Evolutionary conservation across 2,797 vertebrate genomes (phyloP).

Genomic region (Tiaroga cobitis): DNA sequence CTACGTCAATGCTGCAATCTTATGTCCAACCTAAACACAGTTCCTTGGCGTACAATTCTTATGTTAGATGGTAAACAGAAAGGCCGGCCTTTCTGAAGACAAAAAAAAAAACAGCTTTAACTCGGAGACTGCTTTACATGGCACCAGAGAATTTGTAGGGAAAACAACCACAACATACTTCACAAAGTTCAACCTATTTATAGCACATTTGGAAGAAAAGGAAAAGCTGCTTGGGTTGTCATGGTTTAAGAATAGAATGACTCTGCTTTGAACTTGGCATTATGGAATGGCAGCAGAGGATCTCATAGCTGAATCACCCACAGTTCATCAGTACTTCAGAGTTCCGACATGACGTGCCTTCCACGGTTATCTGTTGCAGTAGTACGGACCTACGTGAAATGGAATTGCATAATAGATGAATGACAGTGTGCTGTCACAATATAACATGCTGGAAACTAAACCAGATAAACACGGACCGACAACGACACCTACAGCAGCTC

Average conservation of each 20-base stretch:
- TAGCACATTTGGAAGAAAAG: conserved; percentile 2
- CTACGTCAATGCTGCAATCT: not conserved
- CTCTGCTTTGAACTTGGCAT: not conserved
- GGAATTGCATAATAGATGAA: not conserved
- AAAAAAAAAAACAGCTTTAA: too few species aligned
- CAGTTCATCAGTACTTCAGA: not conserved
- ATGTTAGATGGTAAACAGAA: not conserved
- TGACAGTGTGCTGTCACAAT: not conserved
- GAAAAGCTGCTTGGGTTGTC: not conserved
- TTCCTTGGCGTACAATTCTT: not conserved
- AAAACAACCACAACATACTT: conserved; percentile 7
- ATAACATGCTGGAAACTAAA: not conserved
- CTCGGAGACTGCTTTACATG: conserved; percentile 1
- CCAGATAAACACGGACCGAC: not conserved
- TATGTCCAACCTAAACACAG: not conserved
- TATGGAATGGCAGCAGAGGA: not conserved
- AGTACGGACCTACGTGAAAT: not conserved
- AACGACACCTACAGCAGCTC: conserved; percentile 20
- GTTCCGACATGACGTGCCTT: not conserved
- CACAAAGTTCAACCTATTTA: conserved; percentile 31
- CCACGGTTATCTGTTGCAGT: not conserved
- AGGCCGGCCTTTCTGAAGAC: not conserved
- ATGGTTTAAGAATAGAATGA: not conserved
- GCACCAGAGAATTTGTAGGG: not conserved
- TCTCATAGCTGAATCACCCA: too few species aligned